Percentiles rank a stretch among this genome's conserved stretches.
Conservation (phyloP, 2,113 vertebrate species). For the Ascaphus truei region DNA sequence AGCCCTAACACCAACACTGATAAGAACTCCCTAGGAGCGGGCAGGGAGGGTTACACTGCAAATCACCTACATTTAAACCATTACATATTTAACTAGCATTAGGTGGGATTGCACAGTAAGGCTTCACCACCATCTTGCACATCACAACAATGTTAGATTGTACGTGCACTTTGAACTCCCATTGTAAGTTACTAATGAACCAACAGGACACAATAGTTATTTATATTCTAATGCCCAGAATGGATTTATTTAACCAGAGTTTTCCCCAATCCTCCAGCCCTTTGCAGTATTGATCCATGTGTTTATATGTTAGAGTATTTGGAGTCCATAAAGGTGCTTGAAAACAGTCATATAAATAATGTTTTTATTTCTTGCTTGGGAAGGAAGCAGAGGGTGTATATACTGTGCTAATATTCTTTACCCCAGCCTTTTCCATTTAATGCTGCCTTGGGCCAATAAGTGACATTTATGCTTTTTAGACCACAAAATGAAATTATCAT, state of each 20-base stretch:
- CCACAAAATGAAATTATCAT: constrained; percentile 28
- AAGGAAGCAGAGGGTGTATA: not conserved
- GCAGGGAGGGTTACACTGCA: too few relatives aligned
- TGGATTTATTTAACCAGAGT: not conserved
- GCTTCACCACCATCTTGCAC: too few relatives aligned
- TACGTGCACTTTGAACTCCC: too few relatives aligned
- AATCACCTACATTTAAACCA: too few relatives aligned
- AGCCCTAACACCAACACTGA: too few relatives aligned
- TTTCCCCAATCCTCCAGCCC: not conserved
- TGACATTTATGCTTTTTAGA: constrained; percentile 30
- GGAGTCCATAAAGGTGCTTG: not conserved
- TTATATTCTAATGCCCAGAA: not conserved
- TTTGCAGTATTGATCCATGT: not conserved
- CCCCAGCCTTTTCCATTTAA: not conserved
- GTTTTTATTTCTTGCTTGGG: not conserved
- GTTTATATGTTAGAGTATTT: not conserved
- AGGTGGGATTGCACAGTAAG: too few relatives aligned
- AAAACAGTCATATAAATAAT: not conserved
- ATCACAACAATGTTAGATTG: too few relatives aligned
- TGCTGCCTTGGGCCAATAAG: constrained; percentile 22
- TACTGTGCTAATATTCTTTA: not conserved
- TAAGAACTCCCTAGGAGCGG: too few relatives aligned
- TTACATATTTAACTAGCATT: too few relatives aligned
- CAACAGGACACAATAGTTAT: constrained; percentile 6
- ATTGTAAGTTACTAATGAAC: not conserved